Base-by-base conservation (phyloP, 1,140 invertebrate species). In the Lethrus apterus region DNA sequence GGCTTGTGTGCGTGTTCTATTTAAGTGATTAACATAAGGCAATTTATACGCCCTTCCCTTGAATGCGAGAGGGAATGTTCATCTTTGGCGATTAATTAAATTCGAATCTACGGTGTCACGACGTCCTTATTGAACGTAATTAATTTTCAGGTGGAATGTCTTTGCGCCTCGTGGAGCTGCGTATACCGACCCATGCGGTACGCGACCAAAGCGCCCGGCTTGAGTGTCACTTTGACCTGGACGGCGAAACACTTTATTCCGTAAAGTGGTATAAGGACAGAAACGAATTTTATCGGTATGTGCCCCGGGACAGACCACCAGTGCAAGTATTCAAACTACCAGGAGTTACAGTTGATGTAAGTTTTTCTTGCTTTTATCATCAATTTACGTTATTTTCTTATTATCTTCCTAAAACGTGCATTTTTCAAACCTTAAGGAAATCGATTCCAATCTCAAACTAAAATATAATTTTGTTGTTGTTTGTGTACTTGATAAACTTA, bases 191-290 rank as follows among this genome's bases (percentile, higher is more conserved):
- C 56, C 79, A 83, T 64, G 78, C 79, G 46, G 73, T 83, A 33
- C 66, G 79, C 31, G 79, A 83, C 54, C 75, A 83, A 55, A 75
- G 73, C 48, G 83, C 83, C 2, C 69, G 71, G 51, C 74, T 86
- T 55, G 83, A 83, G 58, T 91, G 87, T 64, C 75, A 81, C 56
- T 90, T 84, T 69, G 81, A 85, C 54, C 67, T 90, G 54, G 84
- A 86, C 47, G 81, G 78, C 4, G 86, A 89, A 60, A 72, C 77
- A 23, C 69, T 91, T 4, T 89, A 89, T 68, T 86, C 85, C 1
- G 84, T 89, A 52, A 89, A 89, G 67, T 90, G 86, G 87, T 90
- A 89, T 69, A 89, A 89, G 63, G 86, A 89, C 61, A 84, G 84
- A 19, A 78, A 86, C 59, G 87, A 92, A 67, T 89, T 92, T 71